Evolutionary conservation across 2,113 vertebrate species (phyloP).

Genomic region (Panurus biarmicus): DNA sequence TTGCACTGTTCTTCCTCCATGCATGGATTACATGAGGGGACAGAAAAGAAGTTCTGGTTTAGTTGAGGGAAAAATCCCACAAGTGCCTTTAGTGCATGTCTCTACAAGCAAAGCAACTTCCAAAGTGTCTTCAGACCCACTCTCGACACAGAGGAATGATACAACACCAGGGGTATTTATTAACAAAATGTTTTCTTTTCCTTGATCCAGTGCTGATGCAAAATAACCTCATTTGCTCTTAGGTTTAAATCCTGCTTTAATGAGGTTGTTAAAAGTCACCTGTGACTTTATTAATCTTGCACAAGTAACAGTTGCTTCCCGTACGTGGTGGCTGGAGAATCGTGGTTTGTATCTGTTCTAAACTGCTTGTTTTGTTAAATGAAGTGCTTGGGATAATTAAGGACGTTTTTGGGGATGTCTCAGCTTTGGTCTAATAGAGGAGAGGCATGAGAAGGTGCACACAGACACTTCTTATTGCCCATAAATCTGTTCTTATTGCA

Average conservation of each 20-base stretch:
- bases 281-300: slow-evolving; percentile 16
- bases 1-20: not conserved
- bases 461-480: not conserved
- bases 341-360: not conserved
- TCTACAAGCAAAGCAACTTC: not conserved
- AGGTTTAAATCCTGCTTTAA: not conserved
- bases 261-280: not conserved
- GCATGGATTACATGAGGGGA: not conserved
- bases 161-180: not conserved
- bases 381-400: slow-evolving; percentile 8
- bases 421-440: not conserved
- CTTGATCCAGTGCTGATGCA: not conserved
- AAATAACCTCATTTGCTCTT: not conserved
- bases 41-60: not conserved
- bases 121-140: not conserved
- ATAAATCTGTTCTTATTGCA: slow-evolving; percentile 27
- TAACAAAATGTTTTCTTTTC: not conserved
- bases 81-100: not conserved
- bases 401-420: not conserved
- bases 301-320: not conserved
- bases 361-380: slow-evolving; percentile 16
- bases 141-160: not conserved
- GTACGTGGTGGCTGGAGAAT: not conserved
- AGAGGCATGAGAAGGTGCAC: not conserved
- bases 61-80: not conserved